Evolutionary conservation across 2,888 invertebrate species (phyloP).

Genomic region (Patella ulyssiponensis): DNA sequence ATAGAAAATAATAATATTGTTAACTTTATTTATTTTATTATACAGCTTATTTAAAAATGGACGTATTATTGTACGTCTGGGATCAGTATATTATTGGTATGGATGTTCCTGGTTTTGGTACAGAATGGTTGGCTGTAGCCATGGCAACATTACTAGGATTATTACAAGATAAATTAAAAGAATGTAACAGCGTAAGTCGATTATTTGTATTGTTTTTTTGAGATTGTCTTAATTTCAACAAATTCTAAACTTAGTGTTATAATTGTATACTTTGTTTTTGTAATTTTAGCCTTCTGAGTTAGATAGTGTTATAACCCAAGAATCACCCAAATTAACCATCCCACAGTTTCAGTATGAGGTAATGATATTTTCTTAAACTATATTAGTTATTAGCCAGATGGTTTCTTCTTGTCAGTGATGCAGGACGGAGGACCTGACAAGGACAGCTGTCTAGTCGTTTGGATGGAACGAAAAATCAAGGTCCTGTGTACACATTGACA

Average conservation of each 20-base stretch:
- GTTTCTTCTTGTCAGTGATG: too few relatives aligned
- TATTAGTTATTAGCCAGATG: too few relatives aligned
- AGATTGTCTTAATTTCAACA: neutral
- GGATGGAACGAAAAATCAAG: too few relatives aligned
- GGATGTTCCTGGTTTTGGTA: conserved; percentile 67
- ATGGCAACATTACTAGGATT: conserved; percentile 66
- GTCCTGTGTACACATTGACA: too few relatives aligned
- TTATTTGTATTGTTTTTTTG: neutral
- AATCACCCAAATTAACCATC: conserved; percentile 59
- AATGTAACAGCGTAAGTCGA: conserved; percentile 54
- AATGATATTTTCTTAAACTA: too few relatives aligned
- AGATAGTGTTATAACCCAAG: conserved; percentile 58
- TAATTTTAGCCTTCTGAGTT: conserved; percentile 54
- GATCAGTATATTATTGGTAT: conserved; percentile 71
- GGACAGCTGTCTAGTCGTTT: too few relatives aligned
- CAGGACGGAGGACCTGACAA: too few relatives aligned
- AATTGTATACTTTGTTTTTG: neutral
- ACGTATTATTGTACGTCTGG: conserved; percentile 69
- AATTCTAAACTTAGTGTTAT: too few relatives aligned
- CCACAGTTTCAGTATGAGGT: conserved; percentile 70
- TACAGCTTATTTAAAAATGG: conserved; percentile 64
- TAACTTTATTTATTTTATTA: conserved; percentile 12
- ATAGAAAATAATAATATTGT: neutral
- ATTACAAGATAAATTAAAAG: conserved; percentile 62
- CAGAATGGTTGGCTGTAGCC: conserved; percentile 66